These are phyloP conservation scores for Procambarus virginalis DNA, from an alignment of 1,140 invertebrate species.

Conservation along the genomic window DNA sequence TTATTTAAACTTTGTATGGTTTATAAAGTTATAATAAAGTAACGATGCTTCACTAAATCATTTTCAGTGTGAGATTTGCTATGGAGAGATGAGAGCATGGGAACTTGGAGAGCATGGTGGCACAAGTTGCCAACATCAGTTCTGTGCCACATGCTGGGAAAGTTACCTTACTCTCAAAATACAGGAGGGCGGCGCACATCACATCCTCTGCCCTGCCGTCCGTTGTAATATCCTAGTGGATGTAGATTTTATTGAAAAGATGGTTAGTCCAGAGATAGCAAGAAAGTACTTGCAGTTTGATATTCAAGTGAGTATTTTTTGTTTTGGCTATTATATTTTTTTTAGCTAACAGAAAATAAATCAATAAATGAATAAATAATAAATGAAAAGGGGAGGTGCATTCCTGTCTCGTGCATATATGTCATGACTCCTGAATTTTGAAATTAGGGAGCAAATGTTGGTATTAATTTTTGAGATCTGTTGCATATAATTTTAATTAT, in stretches of 20 bases:
- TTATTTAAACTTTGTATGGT: no score
- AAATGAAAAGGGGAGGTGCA: no score
- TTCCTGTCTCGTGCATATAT: no score
- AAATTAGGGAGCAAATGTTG: no score
- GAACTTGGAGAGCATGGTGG: conserved; percentile 73
- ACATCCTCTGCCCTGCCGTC: conserved; percentile 82
- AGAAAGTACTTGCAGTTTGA: conserved; percentile 83
- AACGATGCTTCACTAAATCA: no score
- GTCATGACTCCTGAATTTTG: no score
- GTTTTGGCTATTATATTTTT: conserved; percentile 73
- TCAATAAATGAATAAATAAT: no score
- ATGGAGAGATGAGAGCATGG: conserved; percentile 71
- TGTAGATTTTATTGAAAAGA: conserved; percentile 81
- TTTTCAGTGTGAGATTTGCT: conserved; percentile 82
- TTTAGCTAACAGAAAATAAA: no score
- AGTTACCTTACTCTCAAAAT: conserved; percentile 82
- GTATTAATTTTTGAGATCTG: no score
- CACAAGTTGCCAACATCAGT: conserved; percentile 80
- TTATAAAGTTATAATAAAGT: no score
- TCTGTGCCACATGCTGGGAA: conserved; percentile 82
- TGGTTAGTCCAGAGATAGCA: conserved; percentile 81
- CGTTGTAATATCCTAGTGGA: conserved; percentile 82
- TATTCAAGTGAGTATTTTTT: conserved; percentile 80
- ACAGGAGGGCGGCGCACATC: conserved; percentile 81
- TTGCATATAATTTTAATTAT: no score